phyloP scores from a whole-genome alignment of 2,888 invertebrate genomes.

The Idaea aversata region DNA sequence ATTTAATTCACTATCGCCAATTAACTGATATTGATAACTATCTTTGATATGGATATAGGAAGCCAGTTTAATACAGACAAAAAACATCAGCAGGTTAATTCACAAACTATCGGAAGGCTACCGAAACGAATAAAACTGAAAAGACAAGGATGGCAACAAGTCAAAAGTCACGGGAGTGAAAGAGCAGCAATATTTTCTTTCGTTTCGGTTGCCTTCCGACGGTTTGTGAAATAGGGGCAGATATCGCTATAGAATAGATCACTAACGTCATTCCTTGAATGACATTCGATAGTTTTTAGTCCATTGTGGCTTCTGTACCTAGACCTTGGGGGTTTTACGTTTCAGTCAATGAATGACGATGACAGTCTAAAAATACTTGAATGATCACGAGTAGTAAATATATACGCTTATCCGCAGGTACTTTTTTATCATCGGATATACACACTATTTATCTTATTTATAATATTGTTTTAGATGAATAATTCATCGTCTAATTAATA shows the following conservation, averaged over 20 bases:
- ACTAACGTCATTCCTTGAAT: slow-evolving; percentile 26
- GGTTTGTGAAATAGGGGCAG: too few relatives aligned
- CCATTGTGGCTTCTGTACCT: not conserved
- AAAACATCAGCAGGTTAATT: too few relatives aligned
- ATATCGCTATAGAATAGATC: not conserved
- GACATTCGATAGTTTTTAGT: slow-evolving; percentile 17
- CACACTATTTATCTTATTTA: not conserved
- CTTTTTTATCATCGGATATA: not conserved
- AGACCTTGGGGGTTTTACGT: slow-evolving; percentile 72
- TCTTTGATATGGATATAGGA: not conserved
- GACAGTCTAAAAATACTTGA: not conserved
- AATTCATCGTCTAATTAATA: not conserved
- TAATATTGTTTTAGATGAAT: not conserved
- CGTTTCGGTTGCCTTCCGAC: too few relatives aligned
- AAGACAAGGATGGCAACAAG: too few relatives aligned
- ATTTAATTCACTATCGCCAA: not conserved
- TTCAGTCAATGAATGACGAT: slow-evolving; percentile 5
- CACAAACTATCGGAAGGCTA: too few relatives aligned
- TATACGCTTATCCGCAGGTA: not conserved
- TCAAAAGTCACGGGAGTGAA: too few relatives aligned
- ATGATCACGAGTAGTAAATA: not conserved
- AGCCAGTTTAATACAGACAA: not conserved
- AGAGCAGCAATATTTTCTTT: too few relatives aligned
- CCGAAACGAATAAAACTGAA: too few relatives aligned
- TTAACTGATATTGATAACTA: not conserved